Percentiles rank a stretch among this genome's conserved stretches.
phyloP scores from a whole-genome alignment of 2,113 vertebrate species.

The Crotalus horridus region DNA sequence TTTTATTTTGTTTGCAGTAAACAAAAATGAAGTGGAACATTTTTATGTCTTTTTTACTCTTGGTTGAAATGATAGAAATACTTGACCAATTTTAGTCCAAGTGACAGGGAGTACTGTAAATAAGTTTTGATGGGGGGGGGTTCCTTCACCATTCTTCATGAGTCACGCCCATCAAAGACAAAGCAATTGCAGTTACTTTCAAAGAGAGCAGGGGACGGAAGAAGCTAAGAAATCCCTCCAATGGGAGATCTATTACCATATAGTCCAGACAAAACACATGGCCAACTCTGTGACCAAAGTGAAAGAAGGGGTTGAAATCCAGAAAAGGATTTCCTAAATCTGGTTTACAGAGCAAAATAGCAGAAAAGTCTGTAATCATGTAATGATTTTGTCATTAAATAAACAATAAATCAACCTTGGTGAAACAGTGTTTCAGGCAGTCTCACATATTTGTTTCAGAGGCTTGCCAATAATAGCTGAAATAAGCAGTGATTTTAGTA shows the following conservation, averaged over 20 bases:
- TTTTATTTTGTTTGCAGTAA: background rate
- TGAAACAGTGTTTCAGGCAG: background rate
- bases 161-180: background rate
- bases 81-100: background rate
- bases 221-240: background rate
- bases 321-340: background rate
- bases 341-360: background rate
- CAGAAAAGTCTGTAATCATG: background rate
- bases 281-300: background rate
- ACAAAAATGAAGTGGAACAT: background rate
- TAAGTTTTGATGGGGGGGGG: background rate
- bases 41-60: background rate
- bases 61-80: background rate
- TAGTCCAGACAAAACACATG: background rate
- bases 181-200: background rate
- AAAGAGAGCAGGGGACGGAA: background rate
- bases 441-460: background rate
- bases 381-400: background rate
- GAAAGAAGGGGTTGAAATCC: background rate
- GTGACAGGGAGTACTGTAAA: background rate
- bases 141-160: background rate
- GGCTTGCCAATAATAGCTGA: background rate
- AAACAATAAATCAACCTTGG: background rate
- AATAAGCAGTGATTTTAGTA: background rate
- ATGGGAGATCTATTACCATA: background rate